Evolutionary conservation across 2,113 vertebrate species (phyloP), one percentile per base, ranked within the genome.

Genomic region (Sprattus sprattus): DNA sequence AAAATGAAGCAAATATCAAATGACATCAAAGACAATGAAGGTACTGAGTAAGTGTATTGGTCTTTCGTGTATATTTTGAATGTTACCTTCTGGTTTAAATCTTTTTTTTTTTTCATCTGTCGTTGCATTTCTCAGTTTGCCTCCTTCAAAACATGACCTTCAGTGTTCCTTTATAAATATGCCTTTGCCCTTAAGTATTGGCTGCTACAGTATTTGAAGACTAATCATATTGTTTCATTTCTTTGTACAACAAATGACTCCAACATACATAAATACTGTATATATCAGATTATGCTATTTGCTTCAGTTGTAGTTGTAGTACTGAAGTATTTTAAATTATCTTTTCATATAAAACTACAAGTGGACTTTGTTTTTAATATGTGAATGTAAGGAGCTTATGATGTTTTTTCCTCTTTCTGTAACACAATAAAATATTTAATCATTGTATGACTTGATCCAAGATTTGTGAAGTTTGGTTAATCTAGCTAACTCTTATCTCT

Each of bases 151-250:
- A 91, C 88, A 95, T 90, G 91, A 91, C 94, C 86, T 89, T 13
- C 0, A 94, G 95, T 96, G 94, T 96, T 96, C 96, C 92, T 94
- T 93, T 96, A 94, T 92, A 83, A 86, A 96, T 95, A 96, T 96
- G 97, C 94, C 95, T 95, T 39, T 93, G 92, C 90, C 92, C 91
- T 88, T 94, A 81, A 92, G 90, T 94, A 90, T 94, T 90, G 86
- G 95, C 94, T 96, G 93, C 92, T 93, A 91, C 93, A 95, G 94
- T 97, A 92, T 97, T 96, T 94, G 82, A 83, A 91, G 92, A 88
- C 85, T 13, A 84, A 71, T 89, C 82, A 91, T 94, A 94, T 86
- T 90, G 87, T 89, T 90, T 20, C 87, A 87, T 94, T 93, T 88
- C 91, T 94, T 95, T 96, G 92, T 96, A 93, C 89, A 82, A 45